These are phyloP conservation scores for Bryconaethiops microstoma DNA, from an alignment of 2,797 vertebrate species.

Conservation along the genomic window DNA sequence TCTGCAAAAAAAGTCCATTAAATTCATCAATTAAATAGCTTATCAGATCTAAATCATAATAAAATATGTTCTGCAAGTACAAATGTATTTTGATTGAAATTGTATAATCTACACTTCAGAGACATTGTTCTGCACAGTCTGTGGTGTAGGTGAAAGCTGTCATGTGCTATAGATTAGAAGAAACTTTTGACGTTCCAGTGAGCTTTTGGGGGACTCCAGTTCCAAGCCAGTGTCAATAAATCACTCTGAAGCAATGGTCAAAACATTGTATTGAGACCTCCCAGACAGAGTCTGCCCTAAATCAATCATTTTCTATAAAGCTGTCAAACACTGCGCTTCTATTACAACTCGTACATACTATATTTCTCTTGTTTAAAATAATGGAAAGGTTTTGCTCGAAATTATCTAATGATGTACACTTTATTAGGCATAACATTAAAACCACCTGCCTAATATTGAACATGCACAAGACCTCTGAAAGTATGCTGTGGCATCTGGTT, in stretches of 20 bases:
- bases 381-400: background rate
- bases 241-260: conserved; percentile 21
- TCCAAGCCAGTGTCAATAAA: conserved; percentile 29
- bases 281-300: background rate
- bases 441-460: too few relatives aligned
- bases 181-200: conserved; percentile 13
- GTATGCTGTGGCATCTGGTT: too few relatives aligned
- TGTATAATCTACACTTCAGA: background rate
- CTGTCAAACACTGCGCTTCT: background rate
- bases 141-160: background rate
- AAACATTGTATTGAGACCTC: conserved; percentile 13
- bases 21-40: too few relatives aligned
- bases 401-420: background rate
- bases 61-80: too few relatives aligned
- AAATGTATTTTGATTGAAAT: too few relatives aligned
- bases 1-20: too few relatives aligned
- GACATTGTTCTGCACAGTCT: background rate
- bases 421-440: too few relatives aligned
- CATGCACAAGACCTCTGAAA: too few relatives aligned
- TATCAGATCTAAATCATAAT: too few relatives aligned
- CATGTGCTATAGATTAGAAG: conserved; percentile 6
- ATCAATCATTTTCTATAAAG: conserved; percentile 14
- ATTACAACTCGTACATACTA: background rate
- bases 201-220: conserved; percentile 25
- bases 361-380: background rate